A percentile compares a stretch with the other conserved stretches of the same genome.
These are phyloP conservation scores for Anthopleura xanthogrammica DNA, from an alignment of 92 coral and sea anemone genomes.

Conservation along the genomic window DNA sequence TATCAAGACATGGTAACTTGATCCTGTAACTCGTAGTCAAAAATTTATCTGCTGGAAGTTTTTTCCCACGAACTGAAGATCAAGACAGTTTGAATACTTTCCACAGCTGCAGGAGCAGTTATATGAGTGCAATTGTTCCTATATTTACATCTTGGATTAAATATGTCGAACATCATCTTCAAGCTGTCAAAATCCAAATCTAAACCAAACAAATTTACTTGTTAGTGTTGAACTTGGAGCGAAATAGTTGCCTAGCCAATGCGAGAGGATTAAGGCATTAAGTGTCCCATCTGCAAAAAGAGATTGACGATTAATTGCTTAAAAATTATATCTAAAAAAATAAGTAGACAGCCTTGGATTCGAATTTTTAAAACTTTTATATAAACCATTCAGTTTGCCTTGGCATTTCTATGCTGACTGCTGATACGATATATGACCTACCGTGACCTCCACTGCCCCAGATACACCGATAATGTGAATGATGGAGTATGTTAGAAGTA, in stretches of 20 bases:
- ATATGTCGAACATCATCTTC: not conserved
- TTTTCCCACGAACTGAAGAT: not conserved
- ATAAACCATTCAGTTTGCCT: no score
- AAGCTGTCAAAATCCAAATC: not conserved
- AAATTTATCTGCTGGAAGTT: not conserved
- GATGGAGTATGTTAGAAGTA: no score
- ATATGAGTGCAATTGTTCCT: not conserved
- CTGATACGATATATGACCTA: no score
- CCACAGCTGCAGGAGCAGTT: not conserved
- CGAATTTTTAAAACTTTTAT: no score
- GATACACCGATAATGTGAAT: no score
- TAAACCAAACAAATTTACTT: not conserved
- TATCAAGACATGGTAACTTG: not conserved
- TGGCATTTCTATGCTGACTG: no score
- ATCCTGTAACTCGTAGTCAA: not conserved
- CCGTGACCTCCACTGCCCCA: no score
- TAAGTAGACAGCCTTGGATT: no score
- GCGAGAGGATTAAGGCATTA: not conserved
- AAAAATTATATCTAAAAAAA: no score
- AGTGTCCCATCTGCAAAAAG: not conserved
- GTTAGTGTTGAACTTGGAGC: not conserved
- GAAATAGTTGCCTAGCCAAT: constrained; percentile 7
- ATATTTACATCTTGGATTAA: not conserved
- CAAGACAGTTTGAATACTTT: not conserved
- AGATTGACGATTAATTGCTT: no score